phyloP scores from a whole-genome alignment of 2,113 vertebrate species.

The Oncorhynchus mykiss region DNA sequence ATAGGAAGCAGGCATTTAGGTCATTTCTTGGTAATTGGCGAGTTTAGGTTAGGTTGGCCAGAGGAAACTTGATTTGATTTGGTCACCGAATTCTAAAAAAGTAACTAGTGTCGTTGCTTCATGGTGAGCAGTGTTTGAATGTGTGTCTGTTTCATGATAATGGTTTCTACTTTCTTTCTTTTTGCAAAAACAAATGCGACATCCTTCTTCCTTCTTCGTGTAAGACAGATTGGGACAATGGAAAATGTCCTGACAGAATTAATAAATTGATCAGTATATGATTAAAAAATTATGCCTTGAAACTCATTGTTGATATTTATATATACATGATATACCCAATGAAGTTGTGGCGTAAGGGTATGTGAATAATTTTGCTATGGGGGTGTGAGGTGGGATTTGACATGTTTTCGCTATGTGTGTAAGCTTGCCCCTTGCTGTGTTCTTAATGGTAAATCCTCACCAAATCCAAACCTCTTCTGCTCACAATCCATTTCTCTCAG shows the following conservation, averaged over 20 bases:
- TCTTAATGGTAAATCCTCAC: not conserved
- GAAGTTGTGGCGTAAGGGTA: not conserved
- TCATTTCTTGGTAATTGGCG: conserved; percentile 22
- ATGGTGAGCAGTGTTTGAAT: conserved; percentile 61
- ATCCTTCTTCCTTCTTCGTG: conserved; percentile 66
- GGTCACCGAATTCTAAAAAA: conserved; percentile 30
- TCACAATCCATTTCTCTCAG: not conserved
- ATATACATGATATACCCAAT: conserved; percentile 8
- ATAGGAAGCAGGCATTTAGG: conserved; percentile 9
- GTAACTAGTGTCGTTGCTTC: conserved; percentile 38
- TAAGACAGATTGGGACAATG: conserved; percentile 65
- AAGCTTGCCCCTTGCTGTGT: not conserved
- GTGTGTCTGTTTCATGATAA: conserved; percentile 64
- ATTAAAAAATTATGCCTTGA: conserved; percentile 52
- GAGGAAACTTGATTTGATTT: conserved; percentile 23
- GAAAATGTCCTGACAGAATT: conserved; percentile 67
- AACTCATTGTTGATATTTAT: conserved; percentile 36
- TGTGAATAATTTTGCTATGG: not conserved
- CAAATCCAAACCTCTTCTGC: not conserved
- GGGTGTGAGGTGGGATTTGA: not conserved
- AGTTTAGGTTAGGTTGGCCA: conserved; percentile 38
- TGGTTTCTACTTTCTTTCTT: conserved; percentile 45
- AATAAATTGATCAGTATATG: conserved; percentile 77
- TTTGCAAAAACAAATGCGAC: conserved; percentile 54
- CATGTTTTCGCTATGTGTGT: not conserved